Evolutionary conservation across 30 jellyfish, hydroid and myxozoan species (phyloP).

Genomic region (Aurelia sp.): DNA sequence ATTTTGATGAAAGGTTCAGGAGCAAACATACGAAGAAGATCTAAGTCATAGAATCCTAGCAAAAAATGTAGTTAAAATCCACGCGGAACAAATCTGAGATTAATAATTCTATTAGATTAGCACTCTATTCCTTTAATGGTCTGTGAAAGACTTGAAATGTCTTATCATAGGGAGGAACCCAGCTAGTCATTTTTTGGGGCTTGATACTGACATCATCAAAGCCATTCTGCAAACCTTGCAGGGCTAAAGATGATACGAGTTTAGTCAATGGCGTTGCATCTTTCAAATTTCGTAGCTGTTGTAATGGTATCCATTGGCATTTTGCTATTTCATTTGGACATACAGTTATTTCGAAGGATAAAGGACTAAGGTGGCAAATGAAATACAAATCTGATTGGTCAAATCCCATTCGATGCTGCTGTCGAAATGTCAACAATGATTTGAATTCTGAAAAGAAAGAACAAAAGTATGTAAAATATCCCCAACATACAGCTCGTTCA

Average conservation of each 20-base stretch:
- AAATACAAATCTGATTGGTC: constrained; percentile 93
- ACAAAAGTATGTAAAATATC: not conserved
- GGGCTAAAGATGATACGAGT: constrained; percentile 61
- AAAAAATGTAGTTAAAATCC: not conserved
- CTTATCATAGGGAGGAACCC: constrained; percentile 81
- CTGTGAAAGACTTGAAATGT: constrained; percentile 67
- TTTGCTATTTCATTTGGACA: constrained; percentile 83
- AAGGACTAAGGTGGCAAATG: constrained; percentile 90
- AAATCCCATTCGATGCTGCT: constrained; percentile 79
- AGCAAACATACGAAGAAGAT: too few relatives aligned
- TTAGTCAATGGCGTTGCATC: constrained; percentile 90
- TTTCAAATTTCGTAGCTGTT: constrained; percentile 27
- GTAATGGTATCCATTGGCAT: constrained; percentile 86
- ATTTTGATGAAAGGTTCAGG: too few relatives aligned
- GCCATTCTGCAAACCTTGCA: constrained; percentile 58
- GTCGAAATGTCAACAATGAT: constrained; percentile 86
- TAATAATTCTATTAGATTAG: not conserved
- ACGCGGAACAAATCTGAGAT: not conserved
- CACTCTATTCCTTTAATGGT: constrained; percentile 5
- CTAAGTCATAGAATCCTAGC: too few relatives aligned
- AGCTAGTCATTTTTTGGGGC: constrained; percentile 62
- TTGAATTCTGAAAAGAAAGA: constrained; percentile 70
- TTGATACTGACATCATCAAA: constrained; percentile 69
- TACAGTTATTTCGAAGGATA: constrained; percentile 52
- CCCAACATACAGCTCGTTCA: too few relatives aligned